Percentiles rank a stretch among this genome's conserved stretches.
These are phyloP conservation scores for Agrotis segetum DNA, from an alignment of 2,888 invertebrate genomes.

Conservation along the genomic window DNA sequence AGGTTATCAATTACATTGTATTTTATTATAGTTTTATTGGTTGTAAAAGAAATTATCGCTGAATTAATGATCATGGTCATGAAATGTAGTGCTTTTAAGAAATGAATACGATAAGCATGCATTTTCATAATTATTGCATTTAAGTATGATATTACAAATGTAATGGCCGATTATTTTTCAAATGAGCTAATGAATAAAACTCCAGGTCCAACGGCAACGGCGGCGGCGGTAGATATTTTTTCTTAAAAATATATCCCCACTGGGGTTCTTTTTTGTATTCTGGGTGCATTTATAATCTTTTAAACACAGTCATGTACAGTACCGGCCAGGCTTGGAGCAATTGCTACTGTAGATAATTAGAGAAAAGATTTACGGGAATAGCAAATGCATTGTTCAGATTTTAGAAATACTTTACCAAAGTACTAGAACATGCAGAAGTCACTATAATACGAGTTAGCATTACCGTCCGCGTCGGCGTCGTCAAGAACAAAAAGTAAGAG, in stretches of 20 bases:
- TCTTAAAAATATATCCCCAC: too few species aligned
- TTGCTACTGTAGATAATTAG: too few species aligned
- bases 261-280: too few species aligned
- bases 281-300: too few species aligned
- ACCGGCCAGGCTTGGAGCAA: too few species aligned
- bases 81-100: slow-evolving; percentile 15
- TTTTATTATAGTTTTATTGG: slow-evolving; percentile 48
- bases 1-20: slow-evolving; percentile 55
- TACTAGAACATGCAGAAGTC: neutral
- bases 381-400: neutral
- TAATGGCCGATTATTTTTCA: neutral
- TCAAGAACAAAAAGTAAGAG: slow-evolving; percentile 20
- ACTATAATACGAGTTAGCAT: neutral
- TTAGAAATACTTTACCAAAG: neutral
- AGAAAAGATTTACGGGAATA: too few species aligned
- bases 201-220: neutral
- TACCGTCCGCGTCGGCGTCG: neutral
- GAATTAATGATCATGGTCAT: slow-evolving; percentile 24
- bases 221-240: too few species aligned
- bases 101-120: neutral
- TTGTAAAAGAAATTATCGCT: slow-evolving; percentile 48
- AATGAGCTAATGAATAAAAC: neutral
- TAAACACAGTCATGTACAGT: too few species aligned
- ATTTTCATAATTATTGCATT: slow-evolving; percentile 6
- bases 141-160: neutral